Conservation (phyloP, 1,140 invertebrate genomes). For the Ericerus pela region DNA sequence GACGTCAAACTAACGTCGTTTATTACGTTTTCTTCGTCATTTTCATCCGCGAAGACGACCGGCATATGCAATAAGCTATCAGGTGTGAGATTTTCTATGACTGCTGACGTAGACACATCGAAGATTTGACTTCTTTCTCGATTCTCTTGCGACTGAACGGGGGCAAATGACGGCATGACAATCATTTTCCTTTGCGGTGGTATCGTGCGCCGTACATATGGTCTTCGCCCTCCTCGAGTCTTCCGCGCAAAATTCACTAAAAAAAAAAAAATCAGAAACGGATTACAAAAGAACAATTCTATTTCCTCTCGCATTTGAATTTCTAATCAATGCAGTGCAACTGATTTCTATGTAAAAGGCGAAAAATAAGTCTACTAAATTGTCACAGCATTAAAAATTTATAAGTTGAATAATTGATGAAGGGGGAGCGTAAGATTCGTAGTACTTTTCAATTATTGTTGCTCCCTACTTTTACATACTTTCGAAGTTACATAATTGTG, state of each 20-base stretch:
- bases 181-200: neutral
- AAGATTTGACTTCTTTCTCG: neutral
- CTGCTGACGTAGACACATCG: neutral
- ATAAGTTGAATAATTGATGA: no score
- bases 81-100: slow-evolving; percentile 7
- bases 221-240: neutral
- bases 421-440: no score
- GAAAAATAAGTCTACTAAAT: no score
- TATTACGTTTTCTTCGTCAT: slow-evolving; percentile 2
- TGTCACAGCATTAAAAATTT: no score
- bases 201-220: neutral
- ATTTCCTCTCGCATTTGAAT: no score
- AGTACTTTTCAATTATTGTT: no score
- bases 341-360: no score
- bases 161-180: neutral
- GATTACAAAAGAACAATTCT: neutral
- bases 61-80: slow-evolving; percentile 6
- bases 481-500: no score
- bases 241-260: neutral
- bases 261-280: neutral
- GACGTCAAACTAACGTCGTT: slow-evolving; percentile 3
- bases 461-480: no score
- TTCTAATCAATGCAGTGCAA: no score
- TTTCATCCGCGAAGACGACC: slow-evolving; percentile 2
- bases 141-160: neutral